phyloP scores from a whole-genome alignment of 2,113 vertebrate species.

The Suricata suricatta region DNA sequence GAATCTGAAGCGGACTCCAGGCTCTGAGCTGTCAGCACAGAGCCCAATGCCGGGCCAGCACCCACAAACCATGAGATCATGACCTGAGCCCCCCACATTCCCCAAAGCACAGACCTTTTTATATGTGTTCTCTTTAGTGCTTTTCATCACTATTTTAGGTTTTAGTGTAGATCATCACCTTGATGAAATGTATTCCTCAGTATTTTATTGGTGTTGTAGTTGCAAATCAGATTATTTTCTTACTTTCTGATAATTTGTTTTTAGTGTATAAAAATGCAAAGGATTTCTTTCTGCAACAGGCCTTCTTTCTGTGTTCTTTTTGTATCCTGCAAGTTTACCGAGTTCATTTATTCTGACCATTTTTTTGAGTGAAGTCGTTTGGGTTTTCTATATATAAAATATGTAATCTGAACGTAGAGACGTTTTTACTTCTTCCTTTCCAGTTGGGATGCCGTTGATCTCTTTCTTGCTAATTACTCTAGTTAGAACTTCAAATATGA shows the following conservation, averaged over 20 bases:
- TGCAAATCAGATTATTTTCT: background rate
- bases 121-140: background rate
- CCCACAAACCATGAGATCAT: too few species aligned
- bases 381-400: background rate
- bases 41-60: too few species aligned
- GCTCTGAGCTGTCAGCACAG: too few species aligned
- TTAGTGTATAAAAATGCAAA: background rate
- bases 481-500: background rate
- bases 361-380: background rate
- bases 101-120: background rate
- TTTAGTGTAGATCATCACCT: background rate
- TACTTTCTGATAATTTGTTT: background rate
- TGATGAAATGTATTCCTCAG: background rate
- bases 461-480: background rate
- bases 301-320: background rate
- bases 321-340: background rate
- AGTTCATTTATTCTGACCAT: background rate
- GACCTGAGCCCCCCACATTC: too few species aligned
- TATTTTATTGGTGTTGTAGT: background rate
- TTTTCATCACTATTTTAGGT: background rate
- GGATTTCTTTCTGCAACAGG: background rate
- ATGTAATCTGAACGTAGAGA: background rate
- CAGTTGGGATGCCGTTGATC: background rate
- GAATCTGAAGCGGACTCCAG: too few species aligned
- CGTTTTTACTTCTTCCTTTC: background rate